Conservation (phyloP, 2,888 invertebrate species). For the Rhamnusium bicolor region DNA sequence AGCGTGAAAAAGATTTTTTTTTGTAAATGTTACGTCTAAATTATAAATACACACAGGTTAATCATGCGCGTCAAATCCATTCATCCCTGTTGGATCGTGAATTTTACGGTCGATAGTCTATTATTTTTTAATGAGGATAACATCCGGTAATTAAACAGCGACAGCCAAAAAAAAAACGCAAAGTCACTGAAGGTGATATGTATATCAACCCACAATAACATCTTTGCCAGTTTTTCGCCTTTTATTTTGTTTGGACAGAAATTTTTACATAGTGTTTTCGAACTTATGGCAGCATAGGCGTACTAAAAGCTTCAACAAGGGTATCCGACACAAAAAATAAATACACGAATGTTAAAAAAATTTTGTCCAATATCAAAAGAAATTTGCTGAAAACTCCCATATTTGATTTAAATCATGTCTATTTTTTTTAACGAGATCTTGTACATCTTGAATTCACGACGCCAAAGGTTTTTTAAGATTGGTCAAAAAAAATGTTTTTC, state of each 20-base stretch:
- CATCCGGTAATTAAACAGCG: slow-evolving; percentile 51
- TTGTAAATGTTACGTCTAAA: slow-evolving; percentile 18
- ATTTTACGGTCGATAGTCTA: slow-evolving; percentile 38
- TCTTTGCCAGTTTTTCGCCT: background rate
- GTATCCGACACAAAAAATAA: no score
- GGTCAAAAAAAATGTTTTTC: no score
- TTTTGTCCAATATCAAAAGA: no score
- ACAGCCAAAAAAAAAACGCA: slow-evolving; percentile 34
- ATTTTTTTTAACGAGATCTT: no score
- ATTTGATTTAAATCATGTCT: no score
- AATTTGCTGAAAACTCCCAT: no score
- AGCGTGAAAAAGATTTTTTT: background rate
- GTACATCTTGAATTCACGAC: no score
- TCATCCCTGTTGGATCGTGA: slow-evolving; percentile 27
- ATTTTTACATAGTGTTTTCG: background rate
- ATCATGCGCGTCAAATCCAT: slow-evolving; percentile 24
- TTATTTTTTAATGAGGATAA: slow-evolving; percentile 56
- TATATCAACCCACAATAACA: slow-evolving; percentile 32
- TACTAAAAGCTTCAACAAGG: background rate
- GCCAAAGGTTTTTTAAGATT: no score
- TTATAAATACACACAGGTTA: slow-evolving; percentile 28
- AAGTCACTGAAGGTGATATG: slow-evolving; percentile 44
- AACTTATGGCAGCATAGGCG: background rate
- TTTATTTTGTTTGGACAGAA: background rate
- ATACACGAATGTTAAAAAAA: no score